Evolutionary conservation across 1,140 invertebrate genomes (phyloP).

Genomic region (Penaeus chinensis): DNA sequence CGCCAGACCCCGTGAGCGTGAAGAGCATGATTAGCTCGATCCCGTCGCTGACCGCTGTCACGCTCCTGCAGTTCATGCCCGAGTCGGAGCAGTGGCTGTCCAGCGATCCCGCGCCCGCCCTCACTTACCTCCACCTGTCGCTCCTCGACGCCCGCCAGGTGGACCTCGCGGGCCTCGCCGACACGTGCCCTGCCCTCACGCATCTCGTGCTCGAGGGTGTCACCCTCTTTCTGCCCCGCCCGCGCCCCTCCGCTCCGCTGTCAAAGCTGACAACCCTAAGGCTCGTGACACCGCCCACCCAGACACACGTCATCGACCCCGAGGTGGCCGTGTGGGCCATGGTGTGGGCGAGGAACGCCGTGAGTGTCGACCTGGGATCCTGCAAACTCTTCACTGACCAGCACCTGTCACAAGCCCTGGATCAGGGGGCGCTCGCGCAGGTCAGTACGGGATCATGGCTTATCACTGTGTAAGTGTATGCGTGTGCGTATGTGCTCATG

Average conservation of each 20-base stretch:
- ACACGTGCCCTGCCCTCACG: constrained; percentile 40
- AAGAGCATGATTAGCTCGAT: constrained; percentile 8
- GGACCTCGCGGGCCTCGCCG: constrained; percentile 24
- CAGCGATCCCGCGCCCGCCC: background rate
- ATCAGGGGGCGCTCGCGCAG: constrained; percentile 40
- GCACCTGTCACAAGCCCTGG: constrained; percentile 22
- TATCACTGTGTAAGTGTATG: no score
- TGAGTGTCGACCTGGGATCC: constrained; percentile 33
- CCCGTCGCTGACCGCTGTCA: constrained; percentile 41
- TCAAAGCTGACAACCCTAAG: constrained; percentile 31
- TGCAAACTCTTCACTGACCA: constrained; percentile 34
- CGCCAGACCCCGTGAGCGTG: constrained; percentile 24
- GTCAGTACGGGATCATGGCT: background rate
- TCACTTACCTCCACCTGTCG: constrained; percentile 52
- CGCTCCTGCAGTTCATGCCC: constrained; percentile 42
- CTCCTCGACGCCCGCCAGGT: constrained; percentile 46
- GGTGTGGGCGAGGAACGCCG: constrained; percentile 30
- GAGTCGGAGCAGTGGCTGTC: constrained; percentile 15
- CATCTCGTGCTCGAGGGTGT: constrained; percentile 36
- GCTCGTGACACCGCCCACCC: constrained; percentile 37
- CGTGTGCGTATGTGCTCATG: no score
- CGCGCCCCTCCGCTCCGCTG: background rate
- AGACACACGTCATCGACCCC: constrained; percentile 25
- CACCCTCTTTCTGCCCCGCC: constrained; percentile 35
- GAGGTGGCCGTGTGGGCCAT: constrained; percentile 45